These are phyloP conservation scores for Pseudonaja textilis DNA, from an alignment of 2,113 vertebrate genomes.

Conservation along the genomic window DNA sequence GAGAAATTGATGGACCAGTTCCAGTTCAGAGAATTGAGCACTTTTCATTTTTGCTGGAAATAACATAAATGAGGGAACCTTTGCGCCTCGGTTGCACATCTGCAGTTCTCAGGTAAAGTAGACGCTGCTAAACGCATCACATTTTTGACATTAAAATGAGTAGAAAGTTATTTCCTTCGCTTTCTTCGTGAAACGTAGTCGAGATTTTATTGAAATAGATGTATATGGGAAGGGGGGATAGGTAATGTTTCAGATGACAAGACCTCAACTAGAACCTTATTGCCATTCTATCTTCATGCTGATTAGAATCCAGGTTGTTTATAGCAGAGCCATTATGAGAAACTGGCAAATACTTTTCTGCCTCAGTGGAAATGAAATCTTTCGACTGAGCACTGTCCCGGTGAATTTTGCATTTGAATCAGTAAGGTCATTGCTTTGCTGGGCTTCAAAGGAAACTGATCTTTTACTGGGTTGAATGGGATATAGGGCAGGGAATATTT, in stretches of 20 bases:
- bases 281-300: constrained; percentile 61
- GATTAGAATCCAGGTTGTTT: constrained; percentile 72
- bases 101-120: constrained; percentile 65
- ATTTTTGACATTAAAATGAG: constrained; percentile 64
- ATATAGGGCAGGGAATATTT: constrained; percentile 42
- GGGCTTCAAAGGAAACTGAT: constrained; percentile 66
- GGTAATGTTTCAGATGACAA: constrained; percentile 57
- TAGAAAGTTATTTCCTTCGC: constrained; percentile 61
- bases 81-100: constrained; percentile 55
- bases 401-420: constrained; percentile 77
- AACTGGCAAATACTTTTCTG: constrained; percentile 76
- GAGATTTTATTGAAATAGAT: constrained; percentile 49
- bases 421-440: constrained; percentile 60
- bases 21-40: constrained; percentile 60
- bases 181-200: constrained; percentile 58
- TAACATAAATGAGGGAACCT: constrained; percentile 73
- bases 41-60: constrained; percentile 64
- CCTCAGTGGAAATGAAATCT: constrained; percentile 76
- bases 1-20: constrained; percentile 67
- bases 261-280: constrained; percentile 53
- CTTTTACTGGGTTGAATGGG: constrained; percentile 49
- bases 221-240: constrained; percentile 24
- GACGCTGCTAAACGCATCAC: constrained; percentile 48
- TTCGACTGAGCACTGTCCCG: constrained; percentile 68
- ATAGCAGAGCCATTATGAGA: constrained; percentile 70